A percentile compares a stretch with the other conserved stretches of the same genome.
Conservation (phyloP, 2,888 invertebrate species). For the Eupeodes luniger region DNA sequence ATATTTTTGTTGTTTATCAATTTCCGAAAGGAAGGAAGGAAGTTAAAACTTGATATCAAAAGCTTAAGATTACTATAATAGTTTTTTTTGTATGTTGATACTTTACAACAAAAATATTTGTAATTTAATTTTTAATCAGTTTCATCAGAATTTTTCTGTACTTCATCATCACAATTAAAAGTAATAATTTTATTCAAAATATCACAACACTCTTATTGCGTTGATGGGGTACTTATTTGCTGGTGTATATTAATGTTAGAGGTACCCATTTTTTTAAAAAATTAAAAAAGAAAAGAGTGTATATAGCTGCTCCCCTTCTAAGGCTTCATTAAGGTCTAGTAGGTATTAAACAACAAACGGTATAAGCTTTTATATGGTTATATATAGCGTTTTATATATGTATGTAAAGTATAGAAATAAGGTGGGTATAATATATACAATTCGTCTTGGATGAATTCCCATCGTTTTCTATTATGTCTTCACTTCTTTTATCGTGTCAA, state of each 20-base stretch:
- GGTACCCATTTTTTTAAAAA: too few relatives aligned
- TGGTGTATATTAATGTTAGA: neutral
- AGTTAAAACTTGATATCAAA: too few relatives aligned
- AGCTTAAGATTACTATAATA: too few relatives aligned
- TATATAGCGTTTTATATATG: neutral
- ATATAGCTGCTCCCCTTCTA: neutral
- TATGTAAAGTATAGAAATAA: neutral
- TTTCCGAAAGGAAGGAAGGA: too few relatives aligned
- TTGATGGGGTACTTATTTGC: neutral
- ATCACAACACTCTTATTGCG: conserved; percentile 20
- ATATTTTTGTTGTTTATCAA: too few relatives aligned
- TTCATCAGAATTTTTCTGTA: conserved; percentile 6
- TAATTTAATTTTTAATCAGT: conserved; percentile 3
- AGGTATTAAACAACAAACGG: conserved; percentile 25
- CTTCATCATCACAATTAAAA: conserved; percentile 4
- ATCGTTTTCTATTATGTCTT: conserved; percentile 48
- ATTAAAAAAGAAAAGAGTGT: neutral
- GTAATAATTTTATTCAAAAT: conserved; percentile 30
- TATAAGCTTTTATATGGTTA: neutral
- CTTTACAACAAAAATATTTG: too few relatives aligned
- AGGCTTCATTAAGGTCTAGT: conserved; percentile 16
- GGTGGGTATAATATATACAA: conserved; percentile 21
- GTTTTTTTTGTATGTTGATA: too few relatives aligned
- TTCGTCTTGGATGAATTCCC: conserved; percentile 54
- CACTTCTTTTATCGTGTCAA: conserved; percentile 60